Percentiles rank a stretch among this genome's conserved stretches.
Evolutionary conservation across 2,113 vertebrate species (phyloP).

Genomic region (Bubo bubo): DNA sequence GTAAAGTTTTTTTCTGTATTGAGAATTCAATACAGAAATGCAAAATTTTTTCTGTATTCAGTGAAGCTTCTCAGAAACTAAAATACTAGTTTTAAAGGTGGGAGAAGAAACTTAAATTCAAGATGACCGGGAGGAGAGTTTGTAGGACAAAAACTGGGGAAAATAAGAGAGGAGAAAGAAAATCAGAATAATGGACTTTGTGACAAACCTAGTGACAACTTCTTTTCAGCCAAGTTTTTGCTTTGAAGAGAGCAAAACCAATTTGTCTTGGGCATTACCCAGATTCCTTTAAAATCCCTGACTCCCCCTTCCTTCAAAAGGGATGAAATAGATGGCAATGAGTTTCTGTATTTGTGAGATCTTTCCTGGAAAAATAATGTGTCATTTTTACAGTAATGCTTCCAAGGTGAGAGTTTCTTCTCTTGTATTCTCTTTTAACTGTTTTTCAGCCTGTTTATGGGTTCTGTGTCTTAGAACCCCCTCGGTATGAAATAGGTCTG

Average conservation of each 20-base stretch:
- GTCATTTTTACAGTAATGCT: conserved; percentile 33
- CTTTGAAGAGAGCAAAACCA: background rate
- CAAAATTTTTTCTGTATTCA: background rate
- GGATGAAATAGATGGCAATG: background rate
- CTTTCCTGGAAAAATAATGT: background rate
- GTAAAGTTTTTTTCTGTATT: background rate
- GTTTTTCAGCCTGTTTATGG: background rate
- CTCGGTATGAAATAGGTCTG: background rate
- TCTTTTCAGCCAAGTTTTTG: background rate
- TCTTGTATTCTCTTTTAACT: background rate
- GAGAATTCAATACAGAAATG: background rate
- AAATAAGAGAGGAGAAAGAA: background rate
- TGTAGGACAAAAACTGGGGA: background rate
- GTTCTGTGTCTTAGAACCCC: background rate
- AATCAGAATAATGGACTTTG: background rate
- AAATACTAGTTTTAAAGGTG: background rate
- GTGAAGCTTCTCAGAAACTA: background rate
- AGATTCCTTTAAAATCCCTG: background rate
- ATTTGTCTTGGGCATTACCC: background rate
- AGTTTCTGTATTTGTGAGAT: background rate
- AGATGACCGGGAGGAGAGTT: too few relatives aligned
- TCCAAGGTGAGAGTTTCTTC: background rate
- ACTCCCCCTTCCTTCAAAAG: background rate
- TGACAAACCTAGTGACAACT: background rate
- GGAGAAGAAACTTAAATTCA: background rate